phyloP scores from a whole-genome alignment of 2,888 invertebrate genomes.

The Drosophila ustulata region DNA sequence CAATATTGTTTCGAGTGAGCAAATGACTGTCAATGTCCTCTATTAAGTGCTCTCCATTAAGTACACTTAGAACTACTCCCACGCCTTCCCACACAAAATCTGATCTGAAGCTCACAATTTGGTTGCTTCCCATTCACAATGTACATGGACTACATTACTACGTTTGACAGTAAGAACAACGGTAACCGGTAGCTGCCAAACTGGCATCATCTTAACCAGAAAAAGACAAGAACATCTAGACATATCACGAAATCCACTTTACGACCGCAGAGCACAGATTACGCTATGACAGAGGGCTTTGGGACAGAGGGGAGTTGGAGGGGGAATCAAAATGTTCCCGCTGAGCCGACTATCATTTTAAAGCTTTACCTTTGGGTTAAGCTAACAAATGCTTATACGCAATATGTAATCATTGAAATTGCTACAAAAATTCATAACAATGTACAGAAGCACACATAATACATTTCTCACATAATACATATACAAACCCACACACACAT shows the following conservation, averaged over 20 bases:
- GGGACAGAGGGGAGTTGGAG: not conserved
- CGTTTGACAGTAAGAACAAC: constrained; percentile 15
- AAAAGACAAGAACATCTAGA: constrained; percentile 15
- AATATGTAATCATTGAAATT: constrained; percentile 57
- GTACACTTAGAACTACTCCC: constrained; percentile 1
- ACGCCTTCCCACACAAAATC: not conserved
- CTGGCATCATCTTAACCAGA: constrained; percentile 16
- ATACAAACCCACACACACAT: constrained; percentile 15
- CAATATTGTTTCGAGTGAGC: constrained; percentile 3
- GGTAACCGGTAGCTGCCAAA: constrained; percentile 21
- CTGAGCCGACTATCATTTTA: constrained; percentile 45
- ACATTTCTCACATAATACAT: constrained; percentile 32
- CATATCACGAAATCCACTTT: constrained; percentile 58
- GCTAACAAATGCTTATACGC: constrained; percentile 46
- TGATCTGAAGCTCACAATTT: not conserved
- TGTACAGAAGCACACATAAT: constrained; percentile 26
- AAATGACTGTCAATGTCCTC: constrained; percentile 1
- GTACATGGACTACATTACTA: constrained; percentile 1
- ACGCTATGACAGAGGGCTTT: constrained; percentile 3
- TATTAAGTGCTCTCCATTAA: constrained; percentile 6
- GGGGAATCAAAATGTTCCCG: constrained; percentile 1
- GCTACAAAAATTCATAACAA: constrained; percentile 64
- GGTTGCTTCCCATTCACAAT: not conserved
- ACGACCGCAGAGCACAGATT: constrained; percentile 29
- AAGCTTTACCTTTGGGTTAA: constrained; percentile 44